Conservation (phyloP, 2,797 vertebrate genomes). For the Ctenopoma multispine region DNA sequence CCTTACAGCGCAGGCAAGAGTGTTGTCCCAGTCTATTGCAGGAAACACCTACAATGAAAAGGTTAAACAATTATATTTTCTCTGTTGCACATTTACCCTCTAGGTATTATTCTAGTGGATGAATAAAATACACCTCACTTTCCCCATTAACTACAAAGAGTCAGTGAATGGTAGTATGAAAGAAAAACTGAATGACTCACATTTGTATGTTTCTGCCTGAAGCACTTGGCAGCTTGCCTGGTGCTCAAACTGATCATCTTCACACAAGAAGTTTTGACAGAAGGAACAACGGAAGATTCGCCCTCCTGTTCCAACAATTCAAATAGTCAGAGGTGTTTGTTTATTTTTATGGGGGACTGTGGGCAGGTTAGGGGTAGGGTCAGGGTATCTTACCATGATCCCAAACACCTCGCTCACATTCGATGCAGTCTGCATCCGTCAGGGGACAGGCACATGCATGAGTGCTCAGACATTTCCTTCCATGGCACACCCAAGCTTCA, state of each 20-base stretch:
- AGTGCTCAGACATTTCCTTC: constrained; percentile 94
- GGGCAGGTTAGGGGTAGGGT: rapidly evolving
- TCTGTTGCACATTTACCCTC: constrained; percentile 7
- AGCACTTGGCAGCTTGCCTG: constrained; percentile 98
- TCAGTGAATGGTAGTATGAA: neutral
- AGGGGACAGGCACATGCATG: constrained; percentile 94
- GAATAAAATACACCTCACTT: neutral
- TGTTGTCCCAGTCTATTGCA: constrained; percentile 97
- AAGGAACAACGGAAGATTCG: constrained; percentile 97
- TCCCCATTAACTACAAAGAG: constrained; percentile 1
- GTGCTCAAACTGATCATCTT: constrained; percentile 99
- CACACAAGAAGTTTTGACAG: constrained; percentile 96
- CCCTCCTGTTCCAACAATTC: constrained; percentile 84
- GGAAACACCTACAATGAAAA: constrained; percentile 87
- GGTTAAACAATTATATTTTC: constrained; percentile 1
- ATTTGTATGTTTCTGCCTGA: constrained; percentile 98
- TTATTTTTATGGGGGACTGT: neutral
- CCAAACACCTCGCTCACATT: constrained; percentile 95
- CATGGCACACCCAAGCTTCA: constrained; percentile 98
- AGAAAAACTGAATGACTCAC: constrained; percentile 82
- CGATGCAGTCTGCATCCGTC: constrained; percentile 92
- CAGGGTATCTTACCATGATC: constrained; percentile 89
- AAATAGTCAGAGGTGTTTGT: neutral
- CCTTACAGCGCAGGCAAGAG: constrained; percentile 97
- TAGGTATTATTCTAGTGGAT: neutral